Percentiles rank a stretch among this genome's conserved stretches.
Conservation (phyloP, 1,140 invertebrate species). For the Cataglyphis hispanica region DNA sequence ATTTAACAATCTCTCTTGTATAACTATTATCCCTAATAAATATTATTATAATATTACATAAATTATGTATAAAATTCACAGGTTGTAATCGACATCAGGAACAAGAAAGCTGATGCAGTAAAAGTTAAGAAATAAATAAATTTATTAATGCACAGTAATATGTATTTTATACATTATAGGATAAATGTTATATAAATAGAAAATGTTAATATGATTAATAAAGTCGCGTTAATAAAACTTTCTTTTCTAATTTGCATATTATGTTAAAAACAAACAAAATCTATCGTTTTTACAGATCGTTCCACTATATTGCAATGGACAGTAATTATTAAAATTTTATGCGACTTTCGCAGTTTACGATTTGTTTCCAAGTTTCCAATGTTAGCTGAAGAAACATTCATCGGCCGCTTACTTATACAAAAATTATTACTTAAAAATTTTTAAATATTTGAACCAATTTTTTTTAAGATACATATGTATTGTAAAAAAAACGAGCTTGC, state of each 20-base stretch:
- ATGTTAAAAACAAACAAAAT: neutral
- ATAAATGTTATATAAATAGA: slow-evolving; percentile 12
- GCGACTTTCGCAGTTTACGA: neutral
- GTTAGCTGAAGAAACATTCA: slow-evolving; percentile 31
- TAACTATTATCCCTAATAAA: neutral
- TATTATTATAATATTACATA: neutral
- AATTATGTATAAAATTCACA: slow-evolving; percentile 56
- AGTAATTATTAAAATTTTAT: neutral
- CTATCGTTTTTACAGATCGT: neutral
- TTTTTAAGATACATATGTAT: neutral
- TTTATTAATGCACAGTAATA: slow-evolving; percentile 1
- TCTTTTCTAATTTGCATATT: slow-evolving; percentile 10
- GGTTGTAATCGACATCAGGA: slow-evolving; percentile 80
- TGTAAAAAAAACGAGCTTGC: neutral
- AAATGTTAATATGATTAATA: slow-evolving; percentile 6
- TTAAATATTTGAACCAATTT: neutral
- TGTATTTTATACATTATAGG: neutral
- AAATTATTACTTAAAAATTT: neutral
- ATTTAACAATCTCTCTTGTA: neutral
- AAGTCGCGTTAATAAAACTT: slow-evolving; percentile 21
- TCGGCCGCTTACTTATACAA: neutral
- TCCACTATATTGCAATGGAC: neutral
- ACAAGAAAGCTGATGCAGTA: slow-evolving; percentile 70
- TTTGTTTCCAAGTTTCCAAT: neutral
- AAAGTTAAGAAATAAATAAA: slow-evolving; percentile 43